phyloP scores from a whole-genome alignment of 2,797 vertebrate genomes.

The Phalloptychus januarius region DNA sequence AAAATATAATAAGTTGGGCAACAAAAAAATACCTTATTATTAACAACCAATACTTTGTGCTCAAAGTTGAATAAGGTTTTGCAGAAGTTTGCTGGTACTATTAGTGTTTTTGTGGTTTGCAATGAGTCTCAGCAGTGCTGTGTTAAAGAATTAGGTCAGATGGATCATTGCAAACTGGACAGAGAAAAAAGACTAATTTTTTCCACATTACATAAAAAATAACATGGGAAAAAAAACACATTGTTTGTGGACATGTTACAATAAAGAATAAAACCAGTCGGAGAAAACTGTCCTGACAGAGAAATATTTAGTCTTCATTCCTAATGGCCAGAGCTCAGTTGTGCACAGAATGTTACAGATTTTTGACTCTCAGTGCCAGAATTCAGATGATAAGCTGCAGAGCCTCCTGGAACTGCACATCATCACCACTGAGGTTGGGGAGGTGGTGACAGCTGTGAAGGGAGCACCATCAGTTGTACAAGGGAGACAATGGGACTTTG shows the following conservation, averaged over 20 bases:
- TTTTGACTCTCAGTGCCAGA: conserved; percentile 16
- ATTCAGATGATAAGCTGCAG: conserved; percentile 18
- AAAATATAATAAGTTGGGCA: conserved; percentile 4
- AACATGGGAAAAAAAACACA: not conserved
- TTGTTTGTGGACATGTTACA: conserved; percentile 4
- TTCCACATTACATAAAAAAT: conserved; percentile 23
- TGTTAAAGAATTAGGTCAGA: conserved; percentile 60
- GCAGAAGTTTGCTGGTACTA: conserved; percentile 12
- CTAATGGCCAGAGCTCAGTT: conserved; percentile 9
- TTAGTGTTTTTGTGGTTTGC: not conserved
- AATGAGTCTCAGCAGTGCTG: conserved; percentile 50
- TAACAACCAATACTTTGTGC: conserved; percentile 32
- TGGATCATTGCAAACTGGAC: conserved; percentile 45
- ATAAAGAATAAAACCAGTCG: conserved; percentile 13
- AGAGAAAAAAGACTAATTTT: conserved; percentile 40
- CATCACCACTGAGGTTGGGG: conserved; percentile 34
- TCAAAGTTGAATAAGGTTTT: conserved; percentile 27
- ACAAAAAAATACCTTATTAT: conserved; percentile 13
- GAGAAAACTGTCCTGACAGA: not conserved
- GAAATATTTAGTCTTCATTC: conserved; percentile 5
- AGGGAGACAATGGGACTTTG: conserved; percentile 6
- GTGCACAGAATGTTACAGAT: not conserved
- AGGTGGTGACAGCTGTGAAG: conserved; percentile 39
- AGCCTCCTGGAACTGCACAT: conserved; percentile 28
- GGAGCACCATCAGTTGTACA: conserved; percentile 27